Evolutionary conservation across 2,113 vertebrate genomes (phyloP).

Genomic region (Microtus pennsylvanicus): DNA sequence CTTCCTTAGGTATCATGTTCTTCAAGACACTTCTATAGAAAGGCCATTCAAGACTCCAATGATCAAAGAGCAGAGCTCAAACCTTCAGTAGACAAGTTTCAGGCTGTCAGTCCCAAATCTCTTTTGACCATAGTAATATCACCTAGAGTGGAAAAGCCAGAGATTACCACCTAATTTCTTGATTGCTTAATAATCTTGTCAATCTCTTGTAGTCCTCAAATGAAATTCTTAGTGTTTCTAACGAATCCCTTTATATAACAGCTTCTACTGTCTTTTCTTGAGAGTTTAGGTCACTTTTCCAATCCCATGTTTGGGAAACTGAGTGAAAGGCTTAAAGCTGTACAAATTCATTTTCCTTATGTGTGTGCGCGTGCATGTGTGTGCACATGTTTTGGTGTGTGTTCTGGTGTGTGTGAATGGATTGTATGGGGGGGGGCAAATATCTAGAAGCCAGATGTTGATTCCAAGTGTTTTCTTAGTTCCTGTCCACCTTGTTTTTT

Average conservation of each 20-base stretch:
- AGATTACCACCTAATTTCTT: neutral
- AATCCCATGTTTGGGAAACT: neutral
- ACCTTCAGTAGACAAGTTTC: neutral
- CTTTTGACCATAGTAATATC: neutral
- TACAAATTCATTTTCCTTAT: neutral
- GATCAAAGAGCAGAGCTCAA: neutral
- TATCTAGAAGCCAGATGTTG: neutral
- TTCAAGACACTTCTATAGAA: neutral
- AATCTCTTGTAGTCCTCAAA: neutral
- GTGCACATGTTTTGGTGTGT: neutral
- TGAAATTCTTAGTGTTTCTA: constrained; percentile 34
- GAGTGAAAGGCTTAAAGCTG: neutral
- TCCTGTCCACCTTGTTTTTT: neutral
- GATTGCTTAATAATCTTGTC: neutral
- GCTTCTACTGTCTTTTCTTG: neutral
- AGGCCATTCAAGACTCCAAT: fast-evolving
- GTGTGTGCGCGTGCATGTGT: neutral
- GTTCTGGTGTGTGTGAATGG: neutral
- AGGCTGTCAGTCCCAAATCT: neutral
- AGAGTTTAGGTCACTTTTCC: neutral
- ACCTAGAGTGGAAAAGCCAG: neutral
- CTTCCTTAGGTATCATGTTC: neutral
- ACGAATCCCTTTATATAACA: neutral
- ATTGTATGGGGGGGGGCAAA: neutral
- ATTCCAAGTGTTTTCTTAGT: neutral